phyloP scores from a whole-genome alignment of 2,888 invertebrate genomes.

The Agrotis exclamationis region DNA sequence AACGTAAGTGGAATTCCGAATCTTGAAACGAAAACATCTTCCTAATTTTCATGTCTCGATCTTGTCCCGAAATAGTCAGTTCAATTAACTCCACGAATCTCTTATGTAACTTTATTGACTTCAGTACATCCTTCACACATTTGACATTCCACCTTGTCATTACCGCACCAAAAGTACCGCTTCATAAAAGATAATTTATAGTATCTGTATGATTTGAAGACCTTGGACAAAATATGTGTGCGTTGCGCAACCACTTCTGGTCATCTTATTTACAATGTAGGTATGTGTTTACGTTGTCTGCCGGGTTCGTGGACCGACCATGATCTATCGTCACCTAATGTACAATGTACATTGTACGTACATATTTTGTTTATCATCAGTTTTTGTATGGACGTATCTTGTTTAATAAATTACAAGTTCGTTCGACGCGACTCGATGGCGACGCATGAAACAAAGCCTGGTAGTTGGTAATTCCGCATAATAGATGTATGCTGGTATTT shows the following conservation, averaged over 20 bases:
- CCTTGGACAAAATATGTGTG: conserved; percentile 74
- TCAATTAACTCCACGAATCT: neutral
- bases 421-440: conserved; percentile 34
- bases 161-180: conserved; percentile 39
- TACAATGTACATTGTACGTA: conserved; percentile 32
- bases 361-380: conserved; percentile 35
- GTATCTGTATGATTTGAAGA: conserved; percentile 60
- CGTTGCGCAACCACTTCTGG: conserved; percentile 76
- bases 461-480: conserved; percentile 14
- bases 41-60: neutral
- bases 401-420: conserved; percentile 28
- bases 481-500: conserved; percentile 39
- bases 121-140: conserved; percentile 21
- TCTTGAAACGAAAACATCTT: neutral
- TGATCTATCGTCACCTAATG: conserved; percentile 78
- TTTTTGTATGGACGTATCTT: conserved; percentile 37
- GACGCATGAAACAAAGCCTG: conserved; percentile 29
- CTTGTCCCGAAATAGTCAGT: neutral
- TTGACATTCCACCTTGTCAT: conserved; percentile 15
- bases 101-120: neutral
- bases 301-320: conserved; percentile 85
- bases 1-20: neutral
- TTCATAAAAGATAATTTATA: conserved; percentile 49
- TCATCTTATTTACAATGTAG: conserved; percentile 78
- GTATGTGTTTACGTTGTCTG: conserved; percentile 63